These are phyloP conservation scores for Cydia strobilella DNA, from an alignment of 1,140 invertebrate species.

Conservation along the genomic window DNA sequence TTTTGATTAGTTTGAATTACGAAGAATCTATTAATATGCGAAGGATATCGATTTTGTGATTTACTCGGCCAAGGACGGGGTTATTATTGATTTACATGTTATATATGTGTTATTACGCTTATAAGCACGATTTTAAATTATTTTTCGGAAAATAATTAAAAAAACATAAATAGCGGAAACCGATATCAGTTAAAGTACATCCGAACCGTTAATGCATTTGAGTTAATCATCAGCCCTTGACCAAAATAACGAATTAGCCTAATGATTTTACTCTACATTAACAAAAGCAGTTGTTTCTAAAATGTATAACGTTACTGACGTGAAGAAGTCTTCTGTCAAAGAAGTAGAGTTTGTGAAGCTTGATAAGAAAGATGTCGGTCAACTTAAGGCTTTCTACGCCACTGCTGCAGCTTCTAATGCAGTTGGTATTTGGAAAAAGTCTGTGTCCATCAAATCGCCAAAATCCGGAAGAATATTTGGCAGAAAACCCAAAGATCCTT, in stretches of 20 bases:
- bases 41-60: conserved; percentile 19
- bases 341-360: conserved; percentile 54
- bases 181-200: conserved; percentile 17
- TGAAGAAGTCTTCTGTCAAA: conserved; percentile 48
- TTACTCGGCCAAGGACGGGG: not conserved
- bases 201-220: conserved; percentile 8
- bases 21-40: conserved; percentile 3
- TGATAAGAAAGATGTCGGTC: conserved; percentile 54
- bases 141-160: conserved; percentile 22
- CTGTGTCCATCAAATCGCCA: conserved; percentile 57
- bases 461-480: conserved; percentile 54
- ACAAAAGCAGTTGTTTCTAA: conserved; percentile 14
- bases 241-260: not conserved
- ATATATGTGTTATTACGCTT: not conserved
- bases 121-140: not conserved
- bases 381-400: conserved; percentile 52
- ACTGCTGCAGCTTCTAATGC: conserved; percentile 40
- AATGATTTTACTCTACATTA: conserved; percentile 10
- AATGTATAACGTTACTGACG: not conserved
- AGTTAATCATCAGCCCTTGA: conserved; percentile 23
- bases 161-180: conserved; percentile 4
- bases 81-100: not conserved
- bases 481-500: conserved; percentile 36
- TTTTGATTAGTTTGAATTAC: conserved; percentile 10
- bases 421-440: conserved; percentile 63